Conservation (phyloP, 2,888 invertebrate genomes). For the Leptogaster cylindrica region DNA sequence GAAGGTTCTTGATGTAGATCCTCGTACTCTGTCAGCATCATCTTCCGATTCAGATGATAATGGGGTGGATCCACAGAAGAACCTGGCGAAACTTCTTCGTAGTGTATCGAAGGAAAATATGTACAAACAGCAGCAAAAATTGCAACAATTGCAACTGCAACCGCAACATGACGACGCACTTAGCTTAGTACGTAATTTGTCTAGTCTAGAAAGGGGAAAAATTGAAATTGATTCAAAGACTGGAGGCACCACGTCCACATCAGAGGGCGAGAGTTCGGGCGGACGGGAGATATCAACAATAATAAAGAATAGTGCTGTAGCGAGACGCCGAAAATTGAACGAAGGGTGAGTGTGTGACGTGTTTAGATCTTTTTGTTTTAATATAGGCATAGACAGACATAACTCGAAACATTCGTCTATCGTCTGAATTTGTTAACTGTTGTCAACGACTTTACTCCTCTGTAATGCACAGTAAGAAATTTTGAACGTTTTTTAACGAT, state of each 20-base stretch:
- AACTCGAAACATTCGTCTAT: not conserved
- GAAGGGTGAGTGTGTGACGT: slow-evolving; percentile 63
- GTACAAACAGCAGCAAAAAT: slow-evolving; percentile 45
- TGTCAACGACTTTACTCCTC: slow-evolving; percentile 15
- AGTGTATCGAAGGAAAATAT: slow-evolving; percentile 57
- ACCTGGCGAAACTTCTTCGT: slow-evolving; percentile 56
- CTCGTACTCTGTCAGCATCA: slow-evolving; percentile 46
- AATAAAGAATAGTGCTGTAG: slow-evolving; percentile 63
- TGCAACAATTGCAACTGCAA: slow-evolving; percentile 40
- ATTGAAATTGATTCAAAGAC: slow-evolving; percentile 25
- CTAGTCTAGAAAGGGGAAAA: slow-evolving; percentile 53
- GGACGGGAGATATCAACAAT: slow-evolving; percentile 63
- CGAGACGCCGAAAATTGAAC: slow-evolving; percentile 61
- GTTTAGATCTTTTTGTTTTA: slow-evolving; percentile 20
- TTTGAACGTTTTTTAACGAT: slow-evolving; percentile 21
- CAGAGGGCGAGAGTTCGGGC: slow-evolving; percentile 64
- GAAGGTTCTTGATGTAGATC: slow-evolving; percentile 38
- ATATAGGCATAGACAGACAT: not conserved
- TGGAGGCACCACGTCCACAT: slow-evolving; percentile 55
- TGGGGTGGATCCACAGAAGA: slow-evolving; percentile 53
- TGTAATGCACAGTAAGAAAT: slow-evolving; percentile 14
- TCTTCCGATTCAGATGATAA: slow-evolving; percentile 45
- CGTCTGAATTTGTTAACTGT: slow-evolving; percentile 11
- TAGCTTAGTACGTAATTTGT: slow-evolving; percentile 58
- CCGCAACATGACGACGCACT: slow-evolving; percentile 58